Evolutionary conservation across 1,140 invertebrate genomes (phyloP).

Genomic region (Cotesia typhae): DNA sequence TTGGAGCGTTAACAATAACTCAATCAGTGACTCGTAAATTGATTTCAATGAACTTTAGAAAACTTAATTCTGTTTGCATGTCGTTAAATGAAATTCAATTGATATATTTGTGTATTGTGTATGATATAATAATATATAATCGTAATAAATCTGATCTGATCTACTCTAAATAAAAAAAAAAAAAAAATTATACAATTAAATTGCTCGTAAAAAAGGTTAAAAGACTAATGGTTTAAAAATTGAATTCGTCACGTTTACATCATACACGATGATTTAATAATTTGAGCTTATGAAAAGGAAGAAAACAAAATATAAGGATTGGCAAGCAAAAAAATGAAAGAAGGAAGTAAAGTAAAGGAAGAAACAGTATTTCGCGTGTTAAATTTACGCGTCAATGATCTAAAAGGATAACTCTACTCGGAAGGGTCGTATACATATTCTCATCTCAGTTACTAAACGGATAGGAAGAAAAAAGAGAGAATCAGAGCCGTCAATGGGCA

Average conservation of each 20-base stretch:
- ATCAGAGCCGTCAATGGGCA: constrained; percentile 11
- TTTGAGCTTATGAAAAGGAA: no score
- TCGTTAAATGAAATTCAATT: no score
- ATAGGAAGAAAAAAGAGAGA: background rate
- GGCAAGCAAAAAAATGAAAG: background rate
- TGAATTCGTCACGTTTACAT: no score
- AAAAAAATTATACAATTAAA: no score
- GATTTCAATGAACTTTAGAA: constrained; percentile 12
- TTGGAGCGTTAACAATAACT: background rate
- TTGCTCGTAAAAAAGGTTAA: no score
- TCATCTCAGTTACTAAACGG: background rate
- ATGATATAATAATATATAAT: no score
- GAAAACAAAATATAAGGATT: no score
- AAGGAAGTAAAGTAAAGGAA: background rate
- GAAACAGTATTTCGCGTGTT: constrained; percentile 5
- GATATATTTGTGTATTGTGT: no score
- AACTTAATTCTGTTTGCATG: constrained; percentile 1
- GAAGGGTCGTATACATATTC: constrained; percentile 6
- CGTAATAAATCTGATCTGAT: no score
- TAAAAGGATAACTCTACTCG: constrained; percentile 17
- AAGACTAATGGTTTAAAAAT: no score
- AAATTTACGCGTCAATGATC: constrained; percentile 16
- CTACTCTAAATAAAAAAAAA: no score
- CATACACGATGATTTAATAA: no score
- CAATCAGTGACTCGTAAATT: constrained; percentile 3